Conservation (phyloP, 2,888 invertebrate species). For the Ichneumoninae sp. region DNA sequence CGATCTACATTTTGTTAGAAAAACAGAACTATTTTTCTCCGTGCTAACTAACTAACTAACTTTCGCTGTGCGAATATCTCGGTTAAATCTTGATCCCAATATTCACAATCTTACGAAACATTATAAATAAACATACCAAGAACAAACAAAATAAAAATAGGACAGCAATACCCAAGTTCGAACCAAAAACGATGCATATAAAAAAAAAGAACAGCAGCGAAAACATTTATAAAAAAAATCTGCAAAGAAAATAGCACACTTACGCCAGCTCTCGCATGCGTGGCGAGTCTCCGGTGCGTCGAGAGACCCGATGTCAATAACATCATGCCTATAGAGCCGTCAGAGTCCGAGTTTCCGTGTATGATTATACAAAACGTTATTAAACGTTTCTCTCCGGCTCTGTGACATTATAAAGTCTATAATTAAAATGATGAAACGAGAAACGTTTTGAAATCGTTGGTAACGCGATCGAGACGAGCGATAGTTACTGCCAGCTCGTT, state of each 20-base stretch:
- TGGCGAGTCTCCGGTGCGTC: not conserved
- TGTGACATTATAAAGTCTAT: conserved; percentile 37
- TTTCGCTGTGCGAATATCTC: too few relatives aligned
- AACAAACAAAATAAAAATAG: too few relatives aligned
- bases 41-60: too few relatives aligned
- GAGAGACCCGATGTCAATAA: not conserved
- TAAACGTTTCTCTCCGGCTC: conserved; percentile 40
- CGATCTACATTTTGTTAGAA: too few relatives aligned
- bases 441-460: conserved; percentile 48
- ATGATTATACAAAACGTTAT: conserved; percentile 53
- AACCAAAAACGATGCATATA: too few relatives aligned
- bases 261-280: not conserved
- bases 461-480: conserved; percentile 59
- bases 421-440: conserved; percentile 60
- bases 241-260: not conserved
- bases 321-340: not conserved
- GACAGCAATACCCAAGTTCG: too few relatives aligned
- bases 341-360: conserved; percentile 6
- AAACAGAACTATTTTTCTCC: too few relatives aligned
- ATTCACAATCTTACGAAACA: too few relatives aligned
- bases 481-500: conserved; percentile 59
- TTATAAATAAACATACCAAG: too few relatives aligned
- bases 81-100: too few relatives aligned
- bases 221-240: not conserved
- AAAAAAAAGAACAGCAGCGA: not conserved